A percentile compares a stretch with the other conserved stretches of the same genome.
These are phyloP conservation scores for Phaonia tiefii DNA, from an alignment of 2,888 invertebrate species.

Conservation along the genomic window DNA sequence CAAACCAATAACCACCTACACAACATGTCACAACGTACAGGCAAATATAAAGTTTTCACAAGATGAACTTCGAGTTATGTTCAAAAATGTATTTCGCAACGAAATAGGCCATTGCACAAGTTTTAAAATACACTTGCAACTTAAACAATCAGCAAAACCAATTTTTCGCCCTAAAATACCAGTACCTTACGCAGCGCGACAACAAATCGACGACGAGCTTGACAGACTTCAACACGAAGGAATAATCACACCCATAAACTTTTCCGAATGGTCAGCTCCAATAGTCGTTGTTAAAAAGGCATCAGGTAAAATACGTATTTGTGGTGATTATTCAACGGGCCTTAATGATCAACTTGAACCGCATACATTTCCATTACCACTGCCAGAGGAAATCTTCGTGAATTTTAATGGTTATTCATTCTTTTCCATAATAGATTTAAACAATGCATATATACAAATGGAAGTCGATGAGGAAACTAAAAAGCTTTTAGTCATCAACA, in stretches of 20 bases:
- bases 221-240: conserved; percentile 49
- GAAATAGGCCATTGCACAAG: too few species aligned
- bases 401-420: conserved; percentile 51
- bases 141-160: conserved; percentile 55
- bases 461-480: conserved; percentile 66
- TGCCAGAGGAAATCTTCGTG: conserved; percentile 64
- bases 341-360: conserved; percentile 66
- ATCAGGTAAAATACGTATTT: conserved; percentile 64
- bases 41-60: neutral
- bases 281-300: conserved; percentile 64
- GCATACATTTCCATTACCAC: conserved; percentile 65
- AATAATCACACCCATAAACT: conserved; percentile 63
- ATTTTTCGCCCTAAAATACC: conserved; percentile 59
- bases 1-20: conserved; percentile 40
- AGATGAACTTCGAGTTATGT: conserved; percentile 37
- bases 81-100: too few species aligned
- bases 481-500: conserved; percentile 63
- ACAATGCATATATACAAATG: conserved; percentile 67
- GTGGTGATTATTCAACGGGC: conserved; percentile 68
- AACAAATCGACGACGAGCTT: conserved; percentile 56
- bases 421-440: conserved; percentile 63
- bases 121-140: conserved; percentile 49
- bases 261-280: conserved; percentile 67
- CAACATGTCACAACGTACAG: conserved; percentile 18
- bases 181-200: conserved; percentile 63